Percentiles rank a stretch among this genome's conserved stretches.
Conservation (phyloP, 30 jellyfish, hydroid and myxozoan species). For the Turritopsis rubra region DNA sequence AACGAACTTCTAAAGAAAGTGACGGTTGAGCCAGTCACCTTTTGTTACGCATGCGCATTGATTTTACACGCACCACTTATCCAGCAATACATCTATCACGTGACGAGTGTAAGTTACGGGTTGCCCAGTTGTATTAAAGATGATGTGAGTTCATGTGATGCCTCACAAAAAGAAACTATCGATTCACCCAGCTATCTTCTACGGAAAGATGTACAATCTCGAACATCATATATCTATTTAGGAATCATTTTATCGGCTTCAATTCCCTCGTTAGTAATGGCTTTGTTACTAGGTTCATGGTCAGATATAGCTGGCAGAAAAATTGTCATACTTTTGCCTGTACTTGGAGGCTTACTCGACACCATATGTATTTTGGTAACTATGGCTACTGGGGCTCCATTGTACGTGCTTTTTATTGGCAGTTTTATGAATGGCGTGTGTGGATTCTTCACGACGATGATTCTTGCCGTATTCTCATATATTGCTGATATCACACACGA, state of each 20-base stretch:
- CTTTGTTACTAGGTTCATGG: slow-evolving; percentile 90
- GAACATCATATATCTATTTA: slow-evolving; percentile 80
- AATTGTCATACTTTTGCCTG: slow-evolving; percentile 72
- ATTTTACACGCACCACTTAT: slow-evolving; percentile 95
- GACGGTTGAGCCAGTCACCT: slow-evolving; percentile 95
- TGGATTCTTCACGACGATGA: slow-evolving; percentile 95
- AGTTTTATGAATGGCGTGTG: slow-evolving; percentile 86
- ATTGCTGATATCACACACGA: slow-evolving; percentile 88
- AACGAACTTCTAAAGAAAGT: slow-evolving; percentile 11
- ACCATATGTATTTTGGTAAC: slow-evolving; percentile 58
- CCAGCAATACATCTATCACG: slow-evolving; percentile 86
- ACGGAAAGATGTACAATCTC: slow-evolving; percentile 68
- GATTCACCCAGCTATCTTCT: slow-evolving; percentile 28
- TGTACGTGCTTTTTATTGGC: slow-evolving; percentile 66
- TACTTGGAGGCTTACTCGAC: slow-evolving; percentile 77
- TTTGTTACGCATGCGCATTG: slow-evolving; percentile 97
- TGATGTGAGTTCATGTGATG: slow-evolving; percentile 75
- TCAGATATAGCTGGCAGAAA: slow-evolving; percentile 92
- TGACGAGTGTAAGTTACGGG: slow-evolving; percentile 55
- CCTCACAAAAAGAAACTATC: slow-evolving; percentile 16
- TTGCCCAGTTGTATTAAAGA: slow-evolving; percentile 48
- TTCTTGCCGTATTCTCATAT: slow-evolving; percentile 85
- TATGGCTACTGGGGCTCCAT: slow-evolving; percentile 66
- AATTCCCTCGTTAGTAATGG: slow-evolving; percentile 89
- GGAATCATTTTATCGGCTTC: slow-evolving; percentile 90